Evolutionary conservation across 2,113 vertebrate genomes (phyloP).

Genomic region (Albula glossodonta): DNA sequence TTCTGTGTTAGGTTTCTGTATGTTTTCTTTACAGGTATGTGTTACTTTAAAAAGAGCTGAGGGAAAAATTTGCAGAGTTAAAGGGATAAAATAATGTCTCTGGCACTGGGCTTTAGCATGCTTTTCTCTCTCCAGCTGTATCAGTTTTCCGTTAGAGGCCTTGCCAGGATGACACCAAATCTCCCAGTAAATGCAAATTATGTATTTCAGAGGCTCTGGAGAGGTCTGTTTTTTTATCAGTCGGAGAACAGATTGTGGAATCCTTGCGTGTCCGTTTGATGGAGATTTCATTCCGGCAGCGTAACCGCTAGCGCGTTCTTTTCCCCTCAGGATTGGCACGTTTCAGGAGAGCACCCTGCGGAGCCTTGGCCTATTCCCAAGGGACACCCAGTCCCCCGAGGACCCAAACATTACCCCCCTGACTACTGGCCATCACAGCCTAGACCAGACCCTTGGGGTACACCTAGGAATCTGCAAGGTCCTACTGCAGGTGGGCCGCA

Average conservation of each 20-base stretch:
- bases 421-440: conserved; percentile 75
- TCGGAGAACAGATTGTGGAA: not conserved
- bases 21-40: no score
- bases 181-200: not conserved
- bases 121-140: not conserved
- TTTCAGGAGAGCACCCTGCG: conserved; percentile 62
- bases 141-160: not conserved
- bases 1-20: no score
- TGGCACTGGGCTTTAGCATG: no score
- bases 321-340: conserved; percentile 53
- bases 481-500: conserved; percentile 76
- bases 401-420: conserved; percentile 53
- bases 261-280: not conserved
- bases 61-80: no score
- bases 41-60: no score
- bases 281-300: not conserved
- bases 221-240: conserved; percentile 4
- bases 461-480: conserved; percentile 83
- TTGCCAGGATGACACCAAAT: not conserved
- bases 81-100: no score
- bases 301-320: not conserved
- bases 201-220: not conserved
- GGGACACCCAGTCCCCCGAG: conserved; percentile 44
- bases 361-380: conserved; percentile 51
- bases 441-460: conserved; percentile 75